phyloP scores from a whole-genome alignment of 1,140 invertebrate species.

The Caenorhabditis brenneri region DNA sequence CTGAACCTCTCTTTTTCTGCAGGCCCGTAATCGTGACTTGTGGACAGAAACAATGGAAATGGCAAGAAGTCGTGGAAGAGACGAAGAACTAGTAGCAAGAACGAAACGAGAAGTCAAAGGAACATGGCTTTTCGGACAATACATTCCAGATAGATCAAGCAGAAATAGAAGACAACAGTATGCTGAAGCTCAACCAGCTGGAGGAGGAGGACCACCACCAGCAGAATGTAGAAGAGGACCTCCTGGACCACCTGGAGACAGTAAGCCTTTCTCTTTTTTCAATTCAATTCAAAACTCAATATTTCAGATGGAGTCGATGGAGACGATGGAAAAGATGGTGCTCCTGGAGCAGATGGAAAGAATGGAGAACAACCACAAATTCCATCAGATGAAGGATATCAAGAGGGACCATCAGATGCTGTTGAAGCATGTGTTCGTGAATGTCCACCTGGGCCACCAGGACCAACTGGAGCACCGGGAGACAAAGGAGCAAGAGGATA shows the following conservation, averaged over 20 bases:
- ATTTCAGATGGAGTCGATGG: conserved; percentile 70
- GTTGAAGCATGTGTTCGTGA: conserved; percentile 76
- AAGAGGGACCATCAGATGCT: conserved; percentile 1
- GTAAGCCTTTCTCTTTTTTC: not conserved
- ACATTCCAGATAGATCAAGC: conserved; percentile 53
- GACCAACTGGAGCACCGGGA: conserved; percentile 77
- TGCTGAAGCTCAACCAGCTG: not conserved
- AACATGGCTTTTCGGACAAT: conserved; percentile 69
- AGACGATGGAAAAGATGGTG: conserved; percentile 68
- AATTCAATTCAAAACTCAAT: not conserved
- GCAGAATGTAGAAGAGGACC: conserved; percentile 76
- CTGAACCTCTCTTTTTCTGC: conserved; percentile 34
- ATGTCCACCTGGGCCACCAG: conserved; percentile 78
- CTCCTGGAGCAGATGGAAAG: conserved; percentile 68
- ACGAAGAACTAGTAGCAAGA: not conserved
- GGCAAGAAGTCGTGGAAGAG: conserved; percentile 27
- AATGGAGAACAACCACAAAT: conserved; percentile 79
- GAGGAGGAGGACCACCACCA: not conserved
- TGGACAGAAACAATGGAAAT: conserved; percentile 68
- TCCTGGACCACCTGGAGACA: conserved; percentile 74
- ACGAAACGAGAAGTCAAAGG: conserved; percentile 53
- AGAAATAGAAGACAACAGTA: conserved; percentile 16
- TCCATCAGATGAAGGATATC: not conserved
- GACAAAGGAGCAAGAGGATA: conserved; percentile 72
- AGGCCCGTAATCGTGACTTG: conserved; percentile 67